Conservation (phyloP, 2,888 invertebrate species). For the Phasia obesa region DNA sequence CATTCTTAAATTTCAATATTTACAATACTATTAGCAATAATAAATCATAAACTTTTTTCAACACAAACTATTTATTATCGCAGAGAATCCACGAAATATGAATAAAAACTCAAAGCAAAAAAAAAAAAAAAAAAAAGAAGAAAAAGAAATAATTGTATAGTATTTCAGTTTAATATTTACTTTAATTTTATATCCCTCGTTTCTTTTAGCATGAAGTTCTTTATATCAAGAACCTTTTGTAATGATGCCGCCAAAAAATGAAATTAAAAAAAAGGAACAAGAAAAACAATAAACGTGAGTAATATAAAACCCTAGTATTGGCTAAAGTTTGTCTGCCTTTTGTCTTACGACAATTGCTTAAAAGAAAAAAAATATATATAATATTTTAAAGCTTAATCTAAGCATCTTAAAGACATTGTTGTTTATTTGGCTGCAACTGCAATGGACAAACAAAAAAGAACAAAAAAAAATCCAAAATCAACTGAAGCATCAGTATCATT, state of each 20-base stretch:
- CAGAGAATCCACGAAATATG: slow-evolving; percentile 30
- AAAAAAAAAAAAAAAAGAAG: background rate
- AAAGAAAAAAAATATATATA: background rate
- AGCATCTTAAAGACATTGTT: slow-evolving; percentile 45
- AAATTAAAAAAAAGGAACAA: background rate
- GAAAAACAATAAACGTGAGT: slow-evolving; percentile 48
- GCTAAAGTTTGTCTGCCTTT: slow-evolving; percentile 24
- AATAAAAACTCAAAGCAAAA: slow-evolving; percentile 26
- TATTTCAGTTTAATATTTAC: slow-evolving; percentile 42
- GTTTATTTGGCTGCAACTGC: slow-evolving; percentile 37
- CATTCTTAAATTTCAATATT: slow-evolving; percentile 59
- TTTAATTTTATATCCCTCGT: slow-evolving; percentile 8
- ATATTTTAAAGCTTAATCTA: slow-evolving; percentile 44
- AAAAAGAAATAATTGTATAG: slow-evolving; percentile 55
- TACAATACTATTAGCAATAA: slow-evolving; percentile 52
- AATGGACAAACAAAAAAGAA: slow-evolving; percentile 6
- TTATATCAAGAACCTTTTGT: slow-evolving; percentile 34
- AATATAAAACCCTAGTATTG: slow-evolving; percentile 58
- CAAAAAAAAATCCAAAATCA: slow-evolving; percentile 22
- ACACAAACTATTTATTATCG: slow-evolving; percentile 66
- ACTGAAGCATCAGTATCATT: slow-evolving; percentile 36
- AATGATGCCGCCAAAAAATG: slow-evolving; percentile 48
- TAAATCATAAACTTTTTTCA: slow-evolving; percentile 60
- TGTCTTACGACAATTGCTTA: slow-evolving; percentile 10
- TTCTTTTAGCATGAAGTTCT: slow-evolving; percentile 1